phyloP scores from a whole-genome alignment of 1,140 invertebrate species.

The Gryon sp. region DNA sequence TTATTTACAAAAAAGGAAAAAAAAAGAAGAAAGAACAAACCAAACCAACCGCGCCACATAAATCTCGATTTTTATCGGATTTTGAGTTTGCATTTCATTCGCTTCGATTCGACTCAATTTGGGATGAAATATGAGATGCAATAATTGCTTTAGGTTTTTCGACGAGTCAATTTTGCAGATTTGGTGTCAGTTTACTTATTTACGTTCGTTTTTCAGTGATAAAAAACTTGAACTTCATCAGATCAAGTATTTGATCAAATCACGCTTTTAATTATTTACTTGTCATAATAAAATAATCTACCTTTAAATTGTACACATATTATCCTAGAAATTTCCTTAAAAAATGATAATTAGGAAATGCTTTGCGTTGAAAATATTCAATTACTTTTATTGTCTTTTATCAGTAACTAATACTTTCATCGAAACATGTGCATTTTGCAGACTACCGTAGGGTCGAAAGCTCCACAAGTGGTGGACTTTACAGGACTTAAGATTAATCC shows the following conservation, averaged over 20 bases:
- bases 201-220: no score
- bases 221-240: no score
- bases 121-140: not conserved
- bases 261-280: no score
- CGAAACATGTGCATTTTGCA: conserved; percentile 43
- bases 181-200: no score
- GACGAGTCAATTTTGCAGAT: no score
- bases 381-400: not conserved
- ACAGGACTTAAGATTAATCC: conserved; percentile 79
- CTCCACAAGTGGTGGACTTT: conserved; percentile 79
- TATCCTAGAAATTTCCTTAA: no score
- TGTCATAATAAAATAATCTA: no score
- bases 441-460: conserved; percentile 42
- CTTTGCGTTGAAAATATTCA: no score
- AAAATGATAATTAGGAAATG: no score
- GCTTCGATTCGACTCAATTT: conserved; percentile 8
- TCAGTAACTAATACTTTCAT: conserved; percentile 24
- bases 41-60: not conserved
- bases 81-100: conserved; percentile 17
- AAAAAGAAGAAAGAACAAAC: not conserved
- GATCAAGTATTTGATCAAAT: no score
- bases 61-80: conserved; percentile 28
- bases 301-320: no score
- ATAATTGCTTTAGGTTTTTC: no score
- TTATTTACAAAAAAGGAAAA: conserved; percentile 33